A percentile compares a stretch with the other conserved stretches of the same genome.
These are phyloP conservation scores for Mimas tiliae DNA, from an alignment of 2,888 invertebrate species.

Conservation along the genomic window DNA sequence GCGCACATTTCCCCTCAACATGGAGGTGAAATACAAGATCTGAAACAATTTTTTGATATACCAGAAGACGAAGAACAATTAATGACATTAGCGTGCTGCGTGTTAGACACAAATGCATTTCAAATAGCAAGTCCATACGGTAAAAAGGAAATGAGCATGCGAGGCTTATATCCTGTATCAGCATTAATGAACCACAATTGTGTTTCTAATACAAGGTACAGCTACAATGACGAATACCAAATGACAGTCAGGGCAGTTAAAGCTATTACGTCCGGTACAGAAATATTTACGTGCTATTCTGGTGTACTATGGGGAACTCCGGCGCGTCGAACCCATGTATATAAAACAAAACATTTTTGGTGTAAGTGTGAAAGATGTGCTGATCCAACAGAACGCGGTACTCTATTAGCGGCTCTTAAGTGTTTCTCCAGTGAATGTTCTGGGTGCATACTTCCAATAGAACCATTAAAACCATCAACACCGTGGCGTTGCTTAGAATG, in stretches of 20 bases:
- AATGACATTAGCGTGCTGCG: slow-evolving; percentile 85
- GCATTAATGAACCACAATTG: slow-evolving; percentile 89
- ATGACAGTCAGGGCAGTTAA: slow-evolving; percentile 86
- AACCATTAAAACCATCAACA: slow-evolving; percentile 79
- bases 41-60: slow-evolving; percentile 80
- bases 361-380: slow-evolving; percentile 87
- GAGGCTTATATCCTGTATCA: slow-evolving; percentile 88
- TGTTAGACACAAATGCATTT: slow-evolving; percentile 88
- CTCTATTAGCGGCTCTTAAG: slow-evolving; percentile 82
- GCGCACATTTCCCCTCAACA: slow-evolving; percentile 82
- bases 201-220: slow-evolving; percentile 87
- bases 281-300: slow-evolving; percentile 88
- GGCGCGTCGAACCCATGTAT: slow-evolving; percentile 85
- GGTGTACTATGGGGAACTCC: slow-evolving; percentile 88
- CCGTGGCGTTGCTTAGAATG: slow-evolving; percentile 87
- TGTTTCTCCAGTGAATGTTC: slow-evolving; percentile 81
- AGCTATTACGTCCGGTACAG: slow-evolving; percentile 84
- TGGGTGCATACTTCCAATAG: slow-evolving; percentile 84
- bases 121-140: slow-evolving; percentile 81
- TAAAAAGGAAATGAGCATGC: slow-evolving; percentile 78
- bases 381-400: slow-evolving; percentile 88
- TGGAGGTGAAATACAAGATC: slow-evolving; percentile 83
- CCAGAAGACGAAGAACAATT: slow-evolving; percentile 82
- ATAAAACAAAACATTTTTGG: slow-evolving; percentile 87
- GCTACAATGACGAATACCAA: slow-evolving; percentile 82